A percentile compares a stretch with the other conserved stretches of the same genome.
Conservation (phyloP, 2,888 invertebrate species). For the Anodontia alba region DNA sequence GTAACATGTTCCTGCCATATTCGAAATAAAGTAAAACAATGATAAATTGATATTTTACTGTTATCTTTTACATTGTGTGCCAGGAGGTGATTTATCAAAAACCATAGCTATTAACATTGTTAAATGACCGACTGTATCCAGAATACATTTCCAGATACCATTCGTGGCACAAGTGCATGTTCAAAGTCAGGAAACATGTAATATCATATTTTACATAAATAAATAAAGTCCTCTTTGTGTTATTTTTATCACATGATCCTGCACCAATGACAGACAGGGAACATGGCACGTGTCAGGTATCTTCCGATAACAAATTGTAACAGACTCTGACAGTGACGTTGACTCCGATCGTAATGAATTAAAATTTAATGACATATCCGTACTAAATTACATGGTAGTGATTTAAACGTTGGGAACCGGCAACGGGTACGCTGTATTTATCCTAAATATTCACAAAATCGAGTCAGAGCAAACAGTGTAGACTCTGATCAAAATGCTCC, state of each 20-base stretch:
- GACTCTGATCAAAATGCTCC: no score
- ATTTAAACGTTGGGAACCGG: background rate
- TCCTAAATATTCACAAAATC: no score
- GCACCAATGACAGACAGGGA: slow-evolving; percentile 12
- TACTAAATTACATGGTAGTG: slow-evolving; percentile 5
- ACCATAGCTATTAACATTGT: background rate
- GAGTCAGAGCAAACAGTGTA: no score
- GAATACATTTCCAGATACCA: background rate
- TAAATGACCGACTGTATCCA: slow-evolving; percentile 7
- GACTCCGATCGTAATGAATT: slow-evolving; percentile 1
- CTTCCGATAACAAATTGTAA: slow-evolving; percentile 9
- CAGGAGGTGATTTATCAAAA: background rate
- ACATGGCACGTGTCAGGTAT: slow-evolving; percentile 22
- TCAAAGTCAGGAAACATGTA: slow-evolving; percentile 4
- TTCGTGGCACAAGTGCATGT: slow-evolving; percentile 7
- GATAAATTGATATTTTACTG: background rate
- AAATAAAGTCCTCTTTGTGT: slow-evolving; percentile 15
- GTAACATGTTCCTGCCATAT: background rate
- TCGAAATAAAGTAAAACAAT: background rate
- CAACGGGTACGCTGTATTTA: no score
- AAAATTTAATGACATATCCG: background rate
- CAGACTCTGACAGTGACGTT: slow-evolving; percentile 9
- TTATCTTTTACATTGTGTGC: background rate
- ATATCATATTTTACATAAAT: slow-evolving; percentile 20
- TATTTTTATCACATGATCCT: slow-evolving; percentile 20